Base-by-base conservation (phyloP, 1,140 invertebrate genomes). In the Druon quercuslanigerum region DNA sequence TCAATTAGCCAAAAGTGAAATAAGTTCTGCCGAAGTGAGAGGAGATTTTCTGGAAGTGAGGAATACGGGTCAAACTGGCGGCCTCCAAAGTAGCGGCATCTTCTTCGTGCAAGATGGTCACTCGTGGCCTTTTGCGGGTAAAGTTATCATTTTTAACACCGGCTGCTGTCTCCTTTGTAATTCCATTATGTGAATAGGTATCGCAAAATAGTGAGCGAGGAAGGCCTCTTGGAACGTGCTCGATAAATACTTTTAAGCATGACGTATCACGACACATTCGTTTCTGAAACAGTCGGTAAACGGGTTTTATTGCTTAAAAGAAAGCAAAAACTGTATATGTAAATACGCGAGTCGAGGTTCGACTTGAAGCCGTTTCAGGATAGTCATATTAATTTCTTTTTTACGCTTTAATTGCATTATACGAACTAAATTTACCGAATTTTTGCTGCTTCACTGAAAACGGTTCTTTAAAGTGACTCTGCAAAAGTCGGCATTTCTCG, bases 31-130 rank as follows among this genome's bases (percentile, higher is more conserved):
- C 17, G 13, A 66, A 66, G 33, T 66, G 60, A 33, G 60, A 33
- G 33, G n/a, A 66, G 40, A 40, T 66, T 40, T 40, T 66, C n/a
- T 9, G 13, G 13, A n/a, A 66, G 25, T 66, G 46, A 40, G 1
- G 40, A 66, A 66, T 66, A 66, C 60, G 60, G 60, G 80, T 71
- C 86, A 90, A 90, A 86, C 88, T 90, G 90, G 88, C 89, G 84
- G 85, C 89, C 77, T 86, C 87, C 51, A 84, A 84, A 79, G 79
- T 79, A 73, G 79, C 77, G 33, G 78, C 84, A 71, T 78, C 85
- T 83, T 77, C 86, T 83, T 84, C 90, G 79, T 83, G 86, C 84
- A 91, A 89, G 86, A 90, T 91, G 90, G 90, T 91, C 87, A 88
- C 87, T 73, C 89, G 89, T 82, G 85, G 88, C 81, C 86, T 88